Base-by-base conservation (phyloP, 2,888 invertebrate genomes). In the Leuctra nigra region DNA sequence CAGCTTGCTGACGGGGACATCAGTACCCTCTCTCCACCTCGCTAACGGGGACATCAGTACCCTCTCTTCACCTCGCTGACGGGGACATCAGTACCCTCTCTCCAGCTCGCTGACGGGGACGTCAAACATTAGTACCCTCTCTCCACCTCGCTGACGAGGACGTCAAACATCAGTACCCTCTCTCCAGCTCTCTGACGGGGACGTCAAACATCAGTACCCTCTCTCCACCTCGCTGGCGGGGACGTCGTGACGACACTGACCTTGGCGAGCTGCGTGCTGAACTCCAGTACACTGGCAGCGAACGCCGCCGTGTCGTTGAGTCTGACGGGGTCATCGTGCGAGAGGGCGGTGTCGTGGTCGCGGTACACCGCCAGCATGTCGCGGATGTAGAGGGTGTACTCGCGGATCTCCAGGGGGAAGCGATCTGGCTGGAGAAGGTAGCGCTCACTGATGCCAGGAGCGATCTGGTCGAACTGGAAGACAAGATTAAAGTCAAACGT, bases 361-460 rank as follows among this genome's bases (percentile, higher is more conserved):
- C 20, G 41, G 41, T 39, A 68, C 18, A 71, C 58, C 29, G 68
- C 66, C 62, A 82, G 69, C 79, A 83, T 79, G 24, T 77, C 72
- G 59, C 72, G 74, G 59, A 83, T 77, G 70, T 83, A 83, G 61
- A 74, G 75, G 66, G 76, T 78, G 72, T 82, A 83, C 68, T 82
- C 78, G 18, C 68, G 69, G 55, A 83, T 66, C 69, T 83, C 83
- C 59, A 78, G 75, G 22, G 76, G 68, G 70, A 83, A 83, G 66
- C 81, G 78, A 57, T 74, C 73, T 0, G 81, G 78, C 61, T 78
- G 75, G 39, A 82, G 74, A 11, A 84, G 74, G 69, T 83, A 83
- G 48, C 80, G 77, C 64, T 83, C 83, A 64, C 80, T 80, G 71
- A 83, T 82, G 33, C 82, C 82, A 0, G 82, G 82, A 0, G 82